Conservation (phyloP, 2,113 vertebrate species). For the Zeus faber region DNA sequence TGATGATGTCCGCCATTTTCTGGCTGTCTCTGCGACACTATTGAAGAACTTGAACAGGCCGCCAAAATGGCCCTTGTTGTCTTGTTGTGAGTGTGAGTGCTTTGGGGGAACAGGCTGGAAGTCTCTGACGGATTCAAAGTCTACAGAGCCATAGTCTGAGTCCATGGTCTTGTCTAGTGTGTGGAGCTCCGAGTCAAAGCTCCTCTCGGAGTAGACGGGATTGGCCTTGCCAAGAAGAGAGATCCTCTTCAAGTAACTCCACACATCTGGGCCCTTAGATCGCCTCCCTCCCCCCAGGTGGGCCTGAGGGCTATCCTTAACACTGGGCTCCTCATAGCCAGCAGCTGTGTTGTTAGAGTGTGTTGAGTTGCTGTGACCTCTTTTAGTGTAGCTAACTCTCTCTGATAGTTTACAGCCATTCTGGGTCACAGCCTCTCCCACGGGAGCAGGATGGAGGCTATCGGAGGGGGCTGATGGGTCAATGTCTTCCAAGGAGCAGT, state of each 20-base stretch:
- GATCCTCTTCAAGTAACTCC: constrained; percentile 86
- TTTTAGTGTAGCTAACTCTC: constrained; percentile 64
- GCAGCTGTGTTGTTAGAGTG: constrained; percentile 67
- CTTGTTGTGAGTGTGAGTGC: too few relatives aligned
- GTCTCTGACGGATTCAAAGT: constrained; percentile 75
- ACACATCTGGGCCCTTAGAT: constrained; percentile 80
- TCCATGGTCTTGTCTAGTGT: constrained; percentile 74
- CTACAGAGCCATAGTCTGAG: constrained; percentile 76
- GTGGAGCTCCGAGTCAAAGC: constrained; percentile 74
- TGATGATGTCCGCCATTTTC: constrained; percentile 81
- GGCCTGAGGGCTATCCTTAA: constrained; percentile 64
- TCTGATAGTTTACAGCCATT: constrained; percentile 70
- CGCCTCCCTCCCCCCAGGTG: constrained; percentile 63
- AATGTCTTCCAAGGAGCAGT: constrained; percentile 83
- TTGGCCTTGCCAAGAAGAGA: constrained; percentile 76
- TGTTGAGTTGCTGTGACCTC: constrained; percentile 64
- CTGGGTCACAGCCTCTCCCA: constrained; percentile 56
- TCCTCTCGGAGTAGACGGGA: constrained; percentile 74
- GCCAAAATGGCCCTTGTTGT: constrained; percentile 79
- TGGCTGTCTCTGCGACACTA: constrained; percentile 81
- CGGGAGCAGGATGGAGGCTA: constrained; percentile 57
- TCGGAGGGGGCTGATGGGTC: constrained; percentile 74
- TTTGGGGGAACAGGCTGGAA: constrained; percentile 64
- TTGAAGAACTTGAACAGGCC: constrained; percentile 84
- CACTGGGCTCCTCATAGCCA: constrained; percentile 62